These are phyloP conservation scores for Eupithecia subumbrata DNA, from an alignment of 2,888 invertebrate genomes.

Conservation along the genomic window DNA sequence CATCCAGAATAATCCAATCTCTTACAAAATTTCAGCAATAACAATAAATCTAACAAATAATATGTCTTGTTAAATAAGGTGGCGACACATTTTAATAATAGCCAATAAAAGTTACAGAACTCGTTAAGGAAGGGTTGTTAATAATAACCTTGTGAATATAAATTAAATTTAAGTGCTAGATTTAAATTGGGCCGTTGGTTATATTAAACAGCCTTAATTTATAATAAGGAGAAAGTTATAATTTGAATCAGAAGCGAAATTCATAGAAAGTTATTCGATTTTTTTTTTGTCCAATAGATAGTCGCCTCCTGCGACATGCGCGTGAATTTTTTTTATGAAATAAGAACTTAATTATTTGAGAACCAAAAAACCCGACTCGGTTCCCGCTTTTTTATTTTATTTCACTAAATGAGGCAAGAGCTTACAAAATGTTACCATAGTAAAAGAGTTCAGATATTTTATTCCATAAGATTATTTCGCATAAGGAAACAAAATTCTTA, in stretches of 20 bases:
- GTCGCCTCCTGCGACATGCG: too few relatives aligned
- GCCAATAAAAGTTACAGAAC: constrained; percentile 67
- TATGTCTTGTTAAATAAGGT: constrained; percentile 49
- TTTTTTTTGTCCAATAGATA: too few relatives aligned
- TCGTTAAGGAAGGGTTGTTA: constrained; percentile 52
- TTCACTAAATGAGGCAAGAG: too few relatives aligned
- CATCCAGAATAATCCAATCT: neutral
- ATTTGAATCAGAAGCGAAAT: neutral
- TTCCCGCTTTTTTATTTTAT: too few relatives aligned
- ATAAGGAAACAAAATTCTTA: too few relatives aligned
- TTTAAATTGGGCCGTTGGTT: constrained; percentile 9
- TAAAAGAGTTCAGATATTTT: too few relatives aligned
- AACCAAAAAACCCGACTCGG: too few relatives aligned
- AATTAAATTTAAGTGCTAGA: constrained; percentile 45
- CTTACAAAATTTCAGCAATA: constrained; percentile 24
- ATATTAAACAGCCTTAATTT: neutral
- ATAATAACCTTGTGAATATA: constrained; percentile 48
- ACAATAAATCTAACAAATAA: constrained; percentile 37
- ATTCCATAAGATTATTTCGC: too few relatives aligned
- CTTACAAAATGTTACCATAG: too few relatives aligned
- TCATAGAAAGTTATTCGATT: neutral
- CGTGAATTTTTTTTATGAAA: too few relatives aligned
- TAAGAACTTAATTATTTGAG: too few relatives aligned
- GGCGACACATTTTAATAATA: constrained; percentile 66
- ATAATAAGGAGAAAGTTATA: neutral